Evolutionary conservation across 2,888 invertebrate species (phyloP).

Genomic region (Hirtodrosophila duncani): DNA sequence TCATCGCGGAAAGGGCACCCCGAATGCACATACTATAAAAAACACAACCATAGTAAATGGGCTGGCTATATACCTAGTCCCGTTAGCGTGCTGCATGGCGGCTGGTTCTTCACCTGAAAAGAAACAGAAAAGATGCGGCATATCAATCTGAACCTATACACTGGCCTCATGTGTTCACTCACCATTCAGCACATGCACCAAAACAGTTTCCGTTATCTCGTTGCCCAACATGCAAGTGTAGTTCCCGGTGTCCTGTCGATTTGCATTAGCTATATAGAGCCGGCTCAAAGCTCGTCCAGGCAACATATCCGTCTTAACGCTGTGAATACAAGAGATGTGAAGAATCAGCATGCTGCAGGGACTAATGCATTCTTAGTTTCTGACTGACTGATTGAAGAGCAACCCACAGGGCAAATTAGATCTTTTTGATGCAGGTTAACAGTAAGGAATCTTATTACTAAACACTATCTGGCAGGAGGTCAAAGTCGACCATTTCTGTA

Average conservation of each 20-base stretch:
- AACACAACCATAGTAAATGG: slow-evolving; percentile 74
- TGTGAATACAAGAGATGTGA: slow-evolving; percentile 73
- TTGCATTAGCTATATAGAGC: slow-evolving; percentile 89
- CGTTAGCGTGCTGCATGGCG: slow-evolving; percentile 78
- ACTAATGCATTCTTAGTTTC: too few relatives aligned
- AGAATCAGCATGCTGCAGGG: too few relatives aligned
- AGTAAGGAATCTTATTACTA: too few relatives aligned
- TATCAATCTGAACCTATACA: not conserved
- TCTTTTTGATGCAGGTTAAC: too few relatives aligned
- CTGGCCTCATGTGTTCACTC: slow-evolving; percentile 54
- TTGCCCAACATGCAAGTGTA: slow-evolving; percentile 87
- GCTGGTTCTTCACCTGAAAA: slow-evolving; percentile 77
- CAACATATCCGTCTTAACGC: slow-evolving; percentile 88
- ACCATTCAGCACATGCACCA: slow-evolving; percentile 89
- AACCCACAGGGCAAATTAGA: too few relatives aligned
- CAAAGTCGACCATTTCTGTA: too few relatives aligned
- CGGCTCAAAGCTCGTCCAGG: slow-evolving; percentile 86
- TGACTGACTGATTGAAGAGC: too few relatives aligned
- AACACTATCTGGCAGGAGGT: too few relatives aligned
- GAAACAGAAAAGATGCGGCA: not conserved
- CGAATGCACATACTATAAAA: slow-evolving; percentile 61
- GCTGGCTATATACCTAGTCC: slow-evolving; percentile 46
- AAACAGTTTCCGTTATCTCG: slow-evolving; percentile 84
- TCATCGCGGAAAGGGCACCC: slow-evolving; percentile 64
- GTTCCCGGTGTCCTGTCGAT: slow-evolving; percentile 87